A percentile compares a stretch with the other conserved stretches of the same genome.
phyloP scores from a whole-genome alignment of 2,113 vertebrate genomes.

The Ageneiosus marmoratus region DNA sequence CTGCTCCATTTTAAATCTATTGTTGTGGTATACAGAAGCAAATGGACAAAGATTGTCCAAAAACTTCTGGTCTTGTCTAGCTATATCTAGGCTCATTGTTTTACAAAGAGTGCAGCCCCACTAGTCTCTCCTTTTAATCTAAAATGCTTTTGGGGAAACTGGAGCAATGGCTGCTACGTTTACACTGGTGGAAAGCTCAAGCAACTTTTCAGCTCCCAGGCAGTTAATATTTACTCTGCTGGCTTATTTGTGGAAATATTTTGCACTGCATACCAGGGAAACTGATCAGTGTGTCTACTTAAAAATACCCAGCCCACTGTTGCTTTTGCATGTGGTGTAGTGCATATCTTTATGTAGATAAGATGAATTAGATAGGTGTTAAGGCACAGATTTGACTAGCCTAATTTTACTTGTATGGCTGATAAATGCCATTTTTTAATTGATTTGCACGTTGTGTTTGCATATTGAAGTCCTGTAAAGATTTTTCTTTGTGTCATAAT shows the following conservation, averaged over 20 bases:
- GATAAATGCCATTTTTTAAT: neutral
- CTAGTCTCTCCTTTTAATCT: neutral
- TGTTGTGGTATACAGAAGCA: too few species aligned
- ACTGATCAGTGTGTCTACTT: neutral
- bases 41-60: too few species aligned
- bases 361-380: neutral
- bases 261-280: neutral
- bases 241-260: neutral
- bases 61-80: too few species aligned
- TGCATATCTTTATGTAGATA: neutral
- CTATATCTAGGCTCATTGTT: neutral
- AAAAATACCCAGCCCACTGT: neutral
- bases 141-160: neutral
- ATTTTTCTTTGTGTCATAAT: too few species aligned
- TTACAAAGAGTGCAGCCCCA: too few species aligned
- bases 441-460: too few species aligned
- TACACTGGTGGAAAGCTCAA: too few species aligned
- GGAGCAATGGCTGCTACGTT: neutral
- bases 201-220: neutral
- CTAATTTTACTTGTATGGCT: neutral
- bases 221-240: conserved; percentile 7
- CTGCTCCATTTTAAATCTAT: too few species aligned
- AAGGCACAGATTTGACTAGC: neutral
- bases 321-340: neutral
- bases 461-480: too few species aligned